Base-by-base conservation (phyloP, 92 coral and sea anemone genomes). In the Meandrina meandrites region DNA sequence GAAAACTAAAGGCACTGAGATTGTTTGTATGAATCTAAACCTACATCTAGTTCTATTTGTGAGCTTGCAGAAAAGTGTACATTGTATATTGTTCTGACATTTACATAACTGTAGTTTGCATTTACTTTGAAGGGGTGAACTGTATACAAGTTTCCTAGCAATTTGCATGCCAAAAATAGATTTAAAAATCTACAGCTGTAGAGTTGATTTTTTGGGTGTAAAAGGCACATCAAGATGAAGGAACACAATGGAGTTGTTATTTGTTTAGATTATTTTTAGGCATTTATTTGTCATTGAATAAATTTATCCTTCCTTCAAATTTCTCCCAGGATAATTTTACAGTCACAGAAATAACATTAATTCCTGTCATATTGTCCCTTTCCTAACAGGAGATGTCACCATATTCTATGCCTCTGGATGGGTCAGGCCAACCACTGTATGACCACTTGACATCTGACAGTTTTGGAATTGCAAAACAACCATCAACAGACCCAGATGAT, bases 381-480 rank as follows among this genome's bases (percentile, higher is more conserved):
- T 21, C 18, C 27, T 57, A 16, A 34, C 88, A 85, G 88, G 88
- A 85, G 82, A 66, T 85, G 77, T 77, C 89, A 84, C 73, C 89
- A n/a, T 89, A 72, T 81, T 60, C 89, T 36, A 31, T 79, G 79
- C 72, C 89, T 79, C 81, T 87, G 36, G 93, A 92, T 48, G 91
- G 90, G 31, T 86, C 86, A 87, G 92, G 95, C 14, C 91, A 90
- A 67, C 88, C 91, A 31, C 66, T 77, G 50, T 85, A 76, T 47
- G 88, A 85, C 13, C 64, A 66, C 34, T 60, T 92, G 30, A 66
- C 60, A 37, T 67, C 89, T 32, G 93, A 90, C 9, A 68, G 81
- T 28, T 60, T 76, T 35, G 47, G 82, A 5, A 72, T 84, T 8
- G 10, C 57, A 27, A 57, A 56, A 57, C 47, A 51, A 85, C 79